Base-by-base conservation (phyloP, 2,888 invertebrate species). In the Brenthis daphne region DNA sequence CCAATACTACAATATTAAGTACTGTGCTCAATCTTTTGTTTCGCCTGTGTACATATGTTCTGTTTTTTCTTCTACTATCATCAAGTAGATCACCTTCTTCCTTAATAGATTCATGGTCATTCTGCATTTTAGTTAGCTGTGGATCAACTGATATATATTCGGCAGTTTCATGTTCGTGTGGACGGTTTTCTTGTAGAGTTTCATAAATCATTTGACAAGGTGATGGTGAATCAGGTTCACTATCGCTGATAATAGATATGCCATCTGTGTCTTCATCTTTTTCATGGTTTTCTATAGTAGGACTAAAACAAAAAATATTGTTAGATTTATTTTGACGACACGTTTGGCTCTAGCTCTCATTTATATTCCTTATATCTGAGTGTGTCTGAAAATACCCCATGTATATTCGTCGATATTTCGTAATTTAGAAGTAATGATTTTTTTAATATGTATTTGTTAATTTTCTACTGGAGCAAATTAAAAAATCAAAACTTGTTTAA, bases 181-280 rank as follows among this genome's bases (percentile, higher is more conserved):
- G 81, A 79, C 70, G 77, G 76, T 72, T 79, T 71, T 84, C 85
- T 65, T 83, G 79, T 58, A 77, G 76, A 67, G 78, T 79, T 57
- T 85, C 81, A 74, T 78, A 81, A 68, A 74, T 78, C 14, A 81
- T 68, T 68, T 87, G 85, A 76, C 81, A 83, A n/a, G 78, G 73
- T 68, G 82, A 81, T 12, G 78, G 70, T 67, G 82, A 82, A 73
- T 92, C 92, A 57, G 86, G 85, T 64, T 93, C 93, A 77, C 92
- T 92, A 75, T 93, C 93, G 73, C 87, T 93, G 64, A 93, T 93
- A 65, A 93, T 88, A 55, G 93, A 93, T 80, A 93, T 92, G 1
- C 93, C 93, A 82, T 93, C 93, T 43, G 93, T 93, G 72, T 93
- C 93, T 74, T 91, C 91, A 82, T 93, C 93, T 78, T 87, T 91